Base-by-base conservation (phyloP, 2,888 invertebrate genomes). In the Lumbricus terrestris region DNA sequence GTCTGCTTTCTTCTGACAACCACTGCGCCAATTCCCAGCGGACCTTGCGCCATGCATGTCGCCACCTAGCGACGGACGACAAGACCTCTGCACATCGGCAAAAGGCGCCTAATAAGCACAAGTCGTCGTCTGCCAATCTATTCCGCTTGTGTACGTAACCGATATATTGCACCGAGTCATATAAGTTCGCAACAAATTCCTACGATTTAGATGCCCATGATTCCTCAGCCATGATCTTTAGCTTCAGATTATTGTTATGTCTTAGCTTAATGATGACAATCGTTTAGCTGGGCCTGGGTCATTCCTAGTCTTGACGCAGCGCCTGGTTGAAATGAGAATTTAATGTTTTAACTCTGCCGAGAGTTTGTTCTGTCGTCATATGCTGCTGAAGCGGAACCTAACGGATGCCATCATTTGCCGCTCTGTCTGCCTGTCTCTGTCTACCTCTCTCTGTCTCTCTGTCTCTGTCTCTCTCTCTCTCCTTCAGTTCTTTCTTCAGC, bases 51-150 rank as follows among this genome's bases (percentile, higher is more conserved):
- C 69, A n/a, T n/a, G n/a, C 69, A 69, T 69, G 69, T 69, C 69
- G 69, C 69, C 69, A 69, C 69, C 69, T 69, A 69, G 29, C 69
- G 69, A 69, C 69, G n/a, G n/a, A 69, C n/a, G 69, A n/a, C 69
- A n/a, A 69, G 69, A 69, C 69, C 69, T 69, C 69, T 69, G 69
- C n/a, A n/a, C n/a, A n/a, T 69, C 69, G 69, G 2, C 69, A n/a
- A 69, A 69, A n/a, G 69, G n/a, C 69, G n/a, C 69, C 69, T 69
- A 69, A 69, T 69, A 69, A 69, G 69, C 69, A n/a, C 69, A 69
- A 69, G 69, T 69, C 69, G n/a, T 69, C 47, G 20, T 13, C 54
- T 54, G 69, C 69, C 69, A 69, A 69, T 69, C 69, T 69, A 69
- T 69, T 69, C 69, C 69, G n/a, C 69, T 69, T 69, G 69, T 69